Conservation (phyloP, 2,797 vertebrate species). For the Anolis apletophallus region DNA sequence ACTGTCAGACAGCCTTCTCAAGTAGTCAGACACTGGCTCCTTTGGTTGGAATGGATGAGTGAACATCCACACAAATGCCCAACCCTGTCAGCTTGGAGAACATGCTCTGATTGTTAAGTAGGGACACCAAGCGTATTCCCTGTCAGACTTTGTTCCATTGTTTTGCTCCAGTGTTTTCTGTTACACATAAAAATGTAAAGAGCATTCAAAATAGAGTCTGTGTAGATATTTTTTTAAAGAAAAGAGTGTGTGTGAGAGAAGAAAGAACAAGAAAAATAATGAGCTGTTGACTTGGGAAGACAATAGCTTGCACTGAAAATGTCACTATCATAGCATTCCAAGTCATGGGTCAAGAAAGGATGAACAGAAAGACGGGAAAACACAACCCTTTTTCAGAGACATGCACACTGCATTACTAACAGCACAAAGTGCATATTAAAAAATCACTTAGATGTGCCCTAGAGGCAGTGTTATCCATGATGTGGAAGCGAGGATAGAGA, state of each 20-base stretch:
- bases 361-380: not conserved
- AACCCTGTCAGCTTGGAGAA: slow-evolving; percentile 22
- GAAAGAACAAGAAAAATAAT: not conserved
- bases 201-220: not conserved
- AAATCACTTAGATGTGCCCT: slow-evolving; percentile 19
- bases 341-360: not conserved
- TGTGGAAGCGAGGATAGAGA: not conserved
- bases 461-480: not conserved
- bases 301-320: not conserved
- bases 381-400: not conserved
- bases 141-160: not conserved
- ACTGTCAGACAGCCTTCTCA: slow-evolving; percentile 8
- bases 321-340: not conserved
- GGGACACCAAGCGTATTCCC: not conserved
- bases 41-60: slow-evolving; percentile 9
- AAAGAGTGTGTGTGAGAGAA: not conserved
- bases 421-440: not conserved
- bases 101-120: not conserved
- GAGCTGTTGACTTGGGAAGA: not conserved
- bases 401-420: slow-evolving; percentile 30
- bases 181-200: slow-evolving; percentile 26
- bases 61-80: not conserved
- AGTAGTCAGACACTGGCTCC: not conserved
- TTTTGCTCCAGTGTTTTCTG: slow-evolving; percentile 8
- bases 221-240: not conserved